Conservation (phyloP, 35 echinoderm and acorn worm genomes). For the Nesometra sesokonis region DNA sequence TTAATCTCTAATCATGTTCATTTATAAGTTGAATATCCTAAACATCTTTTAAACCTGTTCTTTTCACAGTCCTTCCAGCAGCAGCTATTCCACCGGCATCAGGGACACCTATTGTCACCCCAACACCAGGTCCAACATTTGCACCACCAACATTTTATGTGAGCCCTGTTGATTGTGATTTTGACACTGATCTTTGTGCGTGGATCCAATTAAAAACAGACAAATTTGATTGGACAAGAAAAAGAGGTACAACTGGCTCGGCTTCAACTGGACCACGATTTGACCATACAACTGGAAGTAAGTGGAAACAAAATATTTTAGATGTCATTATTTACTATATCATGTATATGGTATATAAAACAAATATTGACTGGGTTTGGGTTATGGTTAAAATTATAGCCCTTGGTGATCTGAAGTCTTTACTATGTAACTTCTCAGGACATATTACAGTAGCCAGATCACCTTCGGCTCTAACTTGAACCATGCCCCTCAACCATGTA, state of each 20-base stretch:
- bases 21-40: too few relatives aligned
- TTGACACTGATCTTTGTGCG: slow-evolving; percentile 39
- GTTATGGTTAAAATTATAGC: too few relatives aligned
- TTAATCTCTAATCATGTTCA: too few relatives aligned
- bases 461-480: too few relatives aligned
- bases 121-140: background rate
- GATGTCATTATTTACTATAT: too few relatives aligned
- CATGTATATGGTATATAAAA: too few relatives aligned
- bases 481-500: too few relatives aligned
- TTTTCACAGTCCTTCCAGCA: background rate
- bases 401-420: too few relatives aligned
- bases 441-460: too few relatives aligned
- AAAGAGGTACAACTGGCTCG: slow-evolving; percentile 22
- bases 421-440: too few relatives aligned
- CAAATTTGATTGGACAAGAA: slow-evolving; percentile 34
- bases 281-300: slow-evolving; percentile 36
- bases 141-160: background rate
- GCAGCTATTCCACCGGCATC: background rate
- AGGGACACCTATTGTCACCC: background rate
- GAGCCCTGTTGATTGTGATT: slow-evolving; percentile 33
- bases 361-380: too few relatives aligned
- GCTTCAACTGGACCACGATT: slow-evolving; percentile 30
- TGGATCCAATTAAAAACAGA: slow-evolving; percentile 22
- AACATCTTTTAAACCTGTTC: background rate
- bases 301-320: too few relatives aligned